Evolutionary conservation across 2,113 vertebrate genomes (phyloP).

Genomic region (Phocoena phocoena): DNA sequence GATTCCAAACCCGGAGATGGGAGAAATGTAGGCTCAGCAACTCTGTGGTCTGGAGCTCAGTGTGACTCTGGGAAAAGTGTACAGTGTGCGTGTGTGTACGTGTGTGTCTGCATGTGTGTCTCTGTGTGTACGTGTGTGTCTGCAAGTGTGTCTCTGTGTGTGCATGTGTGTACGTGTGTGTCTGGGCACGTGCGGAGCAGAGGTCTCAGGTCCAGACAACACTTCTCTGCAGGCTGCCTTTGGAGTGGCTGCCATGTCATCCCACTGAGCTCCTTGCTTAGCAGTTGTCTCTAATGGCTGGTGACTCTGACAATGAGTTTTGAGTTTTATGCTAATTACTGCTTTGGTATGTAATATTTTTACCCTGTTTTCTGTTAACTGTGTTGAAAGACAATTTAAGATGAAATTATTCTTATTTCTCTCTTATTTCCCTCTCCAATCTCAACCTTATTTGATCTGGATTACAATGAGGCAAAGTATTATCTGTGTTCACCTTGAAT

Average conservation of each 20-base stretch:
- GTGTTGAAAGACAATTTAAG: neutral
- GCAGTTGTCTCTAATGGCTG: neutral
- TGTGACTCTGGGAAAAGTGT: neutral
- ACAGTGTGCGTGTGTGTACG: too few relatives aligned
- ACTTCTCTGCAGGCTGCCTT: neutral
- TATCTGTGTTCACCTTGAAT: neutral
- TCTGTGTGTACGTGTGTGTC: too few relatives aligned
- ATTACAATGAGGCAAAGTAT: neutral
- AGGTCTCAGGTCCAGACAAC: neutral
- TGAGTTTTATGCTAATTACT: neutral
- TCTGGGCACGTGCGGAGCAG: rapidly evolving
- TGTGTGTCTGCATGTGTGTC: neutral
- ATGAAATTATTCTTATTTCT: neutral
- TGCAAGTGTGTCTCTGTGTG: neutral
- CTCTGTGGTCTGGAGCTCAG: neutral
- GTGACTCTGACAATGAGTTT: neutral
- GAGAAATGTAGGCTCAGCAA: neutral
- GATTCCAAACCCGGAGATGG: neutral
- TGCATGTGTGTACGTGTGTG: rapidly evolving
- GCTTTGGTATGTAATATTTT: neutral
- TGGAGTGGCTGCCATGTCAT: rapidly evolving
- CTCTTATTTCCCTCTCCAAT: neutral
- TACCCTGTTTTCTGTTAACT: neutral
- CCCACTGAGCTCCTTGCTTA: neutral
- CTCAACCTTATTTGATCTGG: neutral